Evolutionary conservation across 2,113 vertebrate genomes (phyloP).

Genomic region (Platysteira castanea): DNA sequence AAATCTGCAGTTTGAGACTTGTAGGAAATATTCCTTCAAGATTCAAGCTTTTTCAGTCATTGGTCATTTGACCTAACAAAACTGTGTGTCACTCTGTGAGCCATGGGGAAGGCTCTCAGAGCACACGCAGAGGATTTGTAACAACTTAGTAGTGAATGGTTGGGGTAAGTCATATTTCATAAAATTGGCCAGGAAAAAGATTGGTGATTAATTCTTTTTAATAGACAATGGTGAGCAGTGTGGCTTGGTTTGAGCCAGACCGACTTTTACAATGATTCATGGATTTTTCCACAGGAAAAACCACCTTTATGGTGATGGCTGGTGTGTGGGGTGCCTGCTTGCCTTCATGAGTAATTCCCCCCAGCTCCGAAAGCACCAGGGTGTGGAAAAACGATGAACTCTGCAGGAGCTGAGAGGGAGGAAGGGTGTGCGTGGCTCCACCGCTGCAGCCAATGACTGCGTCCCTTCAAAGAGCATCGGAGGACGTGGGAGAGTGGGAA

Average conservation of each 20-base stretch:
- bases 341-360: conserved; percentile 28
- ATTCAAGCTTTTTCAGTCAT: neutral
- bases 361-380: neutral
- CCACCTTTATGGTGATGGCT: neutral
- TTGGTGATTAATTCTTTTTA: conserved; percentile 1
- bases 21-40: conserved; percentile 33
- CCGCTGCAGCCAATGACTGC: neutral
- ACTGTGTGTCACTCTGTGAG: neutral
- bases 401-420: neutral
- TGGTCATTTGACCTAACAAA: conserved; percentile 29
- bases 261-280: conserved; percentile 17
- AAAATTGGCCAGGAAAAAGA: neutral
- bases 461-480: neutral
- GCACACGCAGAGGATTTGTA: neutral
- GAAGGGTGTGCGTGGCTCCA: conserved; percentile 2
- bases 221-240: neutral
- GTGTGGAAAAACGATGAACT: conserved; percentile 25
- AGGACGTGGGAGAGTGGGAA: neutral
- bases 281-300: conserved; percentile 31
- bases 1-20: neutral
- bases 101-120: neutral
- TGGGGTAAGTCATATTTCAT: conserved; percentile 51
- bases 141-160: neutral
- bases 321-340: neutral
- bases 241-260: neutral